Conservation (phyloP, 2,113 vertebrate genomes). For the Indri indri region DNA sequence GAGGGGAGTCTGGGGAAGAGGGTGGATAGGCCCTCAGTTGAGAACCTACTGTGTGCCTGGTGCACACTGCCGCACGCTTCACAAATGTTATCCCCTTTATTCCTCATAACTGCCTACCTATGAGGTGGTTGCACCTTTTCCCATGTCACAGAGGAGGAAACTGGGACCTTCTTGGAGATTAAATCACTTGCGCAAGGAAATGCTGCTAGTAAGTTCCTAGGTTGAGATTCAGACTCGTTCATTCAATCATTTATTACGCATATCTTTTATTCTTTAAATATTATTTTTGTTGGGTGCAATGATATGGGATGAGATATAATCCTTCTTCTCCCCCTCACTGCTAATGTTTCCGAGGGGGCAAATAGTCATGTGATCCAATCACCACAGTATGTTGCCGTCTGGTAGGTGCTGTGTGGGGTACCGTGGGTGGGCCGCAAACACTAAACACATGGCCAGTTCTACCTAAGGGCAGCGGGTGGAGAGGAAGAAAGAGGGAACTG, state of each 20-base stretch:
- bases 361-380: neutral
- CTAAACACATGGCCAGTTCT: neutral
- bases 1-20: neutral
- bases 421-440: neutral
- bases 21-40: neutral
- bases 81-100: fast-evolving
- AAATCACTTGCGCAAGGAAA: neutral
- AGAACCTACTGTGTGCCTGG: neutral
- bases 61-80: fast-evolving
- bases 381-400: neutral
- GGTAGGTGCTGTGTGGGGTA: fast-evolving
- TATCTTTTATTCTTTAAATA: neutral
- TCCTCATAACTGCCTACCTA: neutral
- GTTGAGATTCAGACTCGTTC: neutral
- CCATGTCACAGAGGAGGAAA: neutral
- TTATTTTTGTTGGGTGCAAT: neutral
- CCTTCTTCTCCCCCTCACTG: neutral
- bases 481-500: neutral
- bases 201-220: neutral
- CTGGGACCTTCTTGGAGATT: neutral
- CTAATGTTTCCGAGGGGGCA: neutral
- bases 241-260: neutral
- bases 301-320: neutral
- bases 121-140: neutral
- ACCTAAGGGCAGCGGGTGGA: too few relatives aligned